A percentile compares a stretch with the other conserved stretches of the same genome.
phyloP scores from a whole-genome alignment of 2,797 vertebrate species.

The Sebastolobus alascanus region DNA sequence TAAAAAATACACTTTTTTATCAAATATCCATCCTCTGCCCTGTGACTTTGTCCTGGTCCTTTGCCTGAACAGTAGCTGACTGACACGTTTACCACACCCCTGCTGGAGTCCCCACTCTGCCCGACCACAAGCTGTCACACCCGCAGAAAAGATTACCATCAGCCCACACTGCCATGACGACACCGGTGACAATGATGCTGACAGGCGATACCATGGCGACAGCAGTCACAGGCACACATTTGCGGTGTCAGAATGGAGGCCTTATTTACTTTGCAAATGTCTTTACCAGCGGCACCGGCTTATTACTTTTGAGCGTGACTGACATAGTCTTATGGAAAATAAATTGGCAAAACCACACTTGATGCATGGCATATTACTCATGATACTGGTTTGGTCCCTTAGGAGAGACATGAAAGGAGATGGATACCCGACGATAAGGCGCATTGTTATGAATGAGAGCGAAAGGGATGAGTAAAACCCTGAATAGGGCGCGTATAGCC shows the following conservation, averaged over 20 bases:
- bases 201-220: constrained; percentile 60
- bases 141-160: constrained; percentile 64
- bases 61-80: constrained; percentile 41
- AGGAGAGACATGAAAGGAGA: constrained; percentile 66
- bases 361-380: constrained; percentile 61
- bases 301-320: constrained; percentile 66
- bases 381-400: constrained; percentile 48
- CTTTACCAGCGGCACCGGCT: constrained; percentile 54
- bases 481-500: constrained; percentile 36
- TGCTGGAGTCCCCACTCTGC: constrained; percentile 40
- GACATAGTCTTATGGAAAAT: constrained; percentile 63
- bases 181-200: constrained; percentile 58
- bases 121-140: constrained; percentile 52
- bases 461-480: constrained; percentile 45
- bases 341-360: constrained; percentile 64
- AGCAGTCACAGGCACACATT: constrained; percentile 42
- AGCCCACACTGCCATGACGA: constrained; percentile 56
- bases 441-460: constrained; percentile 61
- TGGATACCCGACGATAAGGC: constrained; percentile 63
- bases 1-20: neutral
- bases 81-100: constrained; percentile 42
- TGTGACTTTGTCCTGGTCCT: neutral
- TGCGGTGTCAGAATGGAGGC: constrained; percentile 54
- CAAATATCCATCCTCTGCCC: neutral
- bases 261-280: constrained; percentile 76